Evolutionary conservation across 2,113 vertebrate genomes (phyloP), one percentile per base, ranked within the genome.

Genomic region (Oceanodroma tethys): DNA sequence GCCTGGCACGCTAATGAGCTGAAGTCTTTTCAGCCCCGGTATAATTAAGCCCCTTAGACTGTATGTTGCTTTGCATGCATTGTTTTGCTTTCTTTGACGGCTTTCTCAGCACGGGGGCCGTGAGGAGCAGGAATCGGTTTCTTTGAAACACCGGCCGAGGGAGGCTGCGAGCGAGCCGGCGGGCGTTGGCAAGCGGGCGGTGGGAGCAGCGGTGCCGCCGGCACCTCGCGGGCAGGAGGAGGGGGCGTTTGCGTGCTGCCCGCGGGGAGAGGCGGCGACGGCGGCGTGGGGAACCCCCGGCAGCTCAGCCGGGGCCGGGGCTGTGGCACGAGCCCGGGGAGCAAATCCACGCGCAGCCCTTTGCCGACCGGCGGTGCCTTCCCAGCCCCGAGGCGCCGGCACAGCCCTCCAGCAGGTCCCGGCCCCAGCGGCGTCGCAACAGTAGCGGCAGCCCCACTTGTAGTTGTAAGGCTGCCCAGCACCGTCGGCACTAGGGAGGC

Each of bases 11-110:
- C 85, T 95, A 86, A 96, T 92, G 94, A 97, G 93, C 96, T 94
- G 78, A 88, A 87, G 78, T 40, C 86, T 90, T 93, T 93, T 94
- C 92, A 90, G 62, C 82, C 68, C 45, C 32, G 59, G 53, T 80
- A 25, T 97, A 97, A 97, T 97, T 90, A 96, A 92, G 90, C 89
- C 72, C 91, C 87, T 96, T 62, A 58, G 93, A 88, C 87, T 42
- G 68, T 50, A 32, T 96, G 96, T 95, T 94, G 89, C 76, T 97
- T 95, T 90, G 89, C 91, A 42, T 7, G 60, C 20, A 3, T 68
- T 59, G 76, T 59, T 94, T 93, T 76, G 63, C 85, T 90, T 60
- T 16, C 84, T 95, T 83, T 88, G 89, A 88, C 75, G 79, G 70
- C 88, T 96, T 93, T 96, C 94, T 90, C 93, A 93, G 90, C 91